Percentiles rank a stretch among this genome's conserved stretches.
phyloP scores from a whole-genome alignment of 2,113 vertebrate species.

The Cyprinus carpio region DNA sequence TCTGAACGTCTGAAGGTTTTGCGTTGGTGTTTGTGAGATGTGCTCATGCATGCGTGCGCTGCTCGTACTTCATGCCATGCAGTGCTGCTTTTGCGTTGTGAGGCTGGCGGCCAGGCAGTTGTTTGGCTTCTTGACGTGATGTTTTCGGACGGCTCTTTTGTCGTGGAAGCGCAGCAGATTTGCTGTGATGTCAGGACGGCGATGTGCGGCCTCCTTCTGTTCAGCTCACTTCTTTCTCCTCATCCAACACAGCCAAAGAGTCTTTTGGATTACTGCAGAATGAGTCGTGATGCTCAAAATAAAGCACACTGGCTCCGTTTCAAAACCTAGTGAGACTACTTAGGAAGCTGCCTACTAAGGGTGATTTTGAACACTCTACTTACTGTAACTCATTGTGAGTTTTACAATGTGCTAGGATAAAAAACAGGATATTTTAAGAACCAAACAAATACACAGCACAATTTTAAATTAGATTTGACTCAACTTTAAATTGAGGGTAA shows the following conservation, averaged over 20 bases:
- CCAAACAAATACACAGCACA: neutral
- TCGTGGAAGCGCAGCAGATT: constrained; percentile 47
- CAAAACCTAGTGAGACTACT: neutral
- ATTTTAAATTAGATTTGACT: neutral
- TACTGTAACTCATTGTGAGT: neutral
- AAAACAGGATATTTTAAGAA: too few species aligned
- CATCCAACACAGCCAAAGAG: constrained; percentile 39
- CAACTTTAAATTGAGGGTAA: too few species aligned
- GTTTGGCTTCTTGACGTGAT: constrained; percentile 40
- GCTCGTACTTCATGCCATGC: neutral
- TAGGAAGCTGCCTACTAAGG: too few species aligned
- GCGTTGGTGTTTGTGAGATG: neutral
- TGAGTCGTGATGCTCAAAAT: neutral
- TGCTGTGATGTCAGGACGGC: constrained; percentile 13
- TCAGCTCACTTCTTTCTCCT: constrained; percentile 26
- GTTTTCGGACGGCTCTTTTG: constrained; percentile 19
- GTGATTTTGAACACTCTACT: neutral
- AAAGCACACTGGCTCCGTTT: neutral
- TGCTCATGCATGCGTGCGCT: too few species aligned
- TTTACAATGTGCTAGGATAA: too few species aligned
- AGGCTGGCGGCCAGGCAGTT: neutral
- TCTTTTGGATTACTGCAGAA: constrained; percentile 29
- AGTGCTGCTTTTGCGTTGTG: neutral
- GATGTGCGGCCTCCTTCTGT: constrained; percentile 31
- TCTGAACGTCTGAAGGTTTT: neutral